Conservation (phyloP, 2,797 vertebrate species). For the Gadopsis marmoratus region DNA sequence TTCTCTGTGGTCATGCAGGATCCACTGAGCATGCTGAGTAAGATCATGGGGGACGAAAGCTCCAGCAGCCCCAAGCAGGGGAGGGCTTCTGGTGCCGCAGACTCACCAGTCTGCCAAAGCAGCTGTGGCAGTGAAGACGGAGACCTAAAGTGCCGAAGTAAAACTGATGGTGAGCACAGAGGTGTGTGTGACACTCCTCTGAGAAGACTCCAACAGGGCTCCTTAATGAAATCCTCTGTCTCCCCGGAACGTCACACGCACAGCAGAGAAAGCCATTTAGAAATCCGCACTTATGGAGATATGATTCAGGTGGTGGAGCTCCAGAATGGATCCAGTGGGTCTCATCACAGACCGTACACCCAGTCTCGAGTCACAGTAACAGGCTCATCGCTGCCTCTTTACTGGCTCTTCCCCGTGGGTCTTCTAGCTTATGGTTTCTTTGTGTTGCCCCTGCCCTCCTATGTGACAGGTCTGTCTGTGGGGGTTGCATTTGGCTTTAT, state of each 20-base stretch:
- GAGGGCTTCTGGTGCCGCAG: conserved; percentile 58
- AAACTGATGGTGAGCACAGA: conserved; percentile 55
- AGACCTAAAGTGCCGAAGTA: conserved; percentile 61
- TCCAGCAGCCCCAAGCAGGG: conserved; percentile 71
- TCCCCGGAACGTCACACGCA: conserved; percentile 47
- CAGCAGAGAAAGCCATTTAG: conserved; percentile 72
- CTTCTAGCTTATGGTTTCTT: conserved; percentile 88
- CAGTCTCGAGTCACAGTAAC: conserved; percentile 23
- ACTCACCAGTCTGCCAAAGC: conserved; percentile 54
- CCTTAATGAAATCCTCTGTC: conserved; percentile 34
- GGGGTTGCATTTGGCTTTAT: conserved; percentile 87
- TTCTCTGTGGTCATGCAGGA: conserved; percentile 91
- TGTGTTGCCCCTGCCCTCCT: conserved; percentile 88
- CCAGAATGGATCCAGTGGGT: conserved; percentile 44
- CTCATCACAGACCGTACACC: not conserved
- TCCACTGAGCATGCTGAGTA: conserved; percentile 88
- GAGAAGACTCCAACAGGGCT: conserved; percentile 57
- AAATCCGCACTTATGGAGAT: conserved; percentile 85
- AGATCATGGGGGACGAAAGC: conserved; percentile 89
- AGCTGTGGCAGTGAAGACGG: conserved; percentile 50
- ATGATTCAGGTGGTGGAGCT: conserved; percentile 86
- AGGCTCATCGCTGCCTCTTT: conserved; percentile 75
- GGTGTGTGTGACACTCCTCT: conserved; percentile 58
- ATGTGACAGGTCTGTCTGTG: conserved; percentile 86
- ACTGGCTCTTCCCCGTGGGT: conserved; percentile 83